A percentile compares a stretch with the other conserved stretches of the same genome.
These are phyloP conservation scores for Dasypolia templi DNA, from an alignment of 2,888 invertebrate genomes.

Conservation along the genomic window DNA sequence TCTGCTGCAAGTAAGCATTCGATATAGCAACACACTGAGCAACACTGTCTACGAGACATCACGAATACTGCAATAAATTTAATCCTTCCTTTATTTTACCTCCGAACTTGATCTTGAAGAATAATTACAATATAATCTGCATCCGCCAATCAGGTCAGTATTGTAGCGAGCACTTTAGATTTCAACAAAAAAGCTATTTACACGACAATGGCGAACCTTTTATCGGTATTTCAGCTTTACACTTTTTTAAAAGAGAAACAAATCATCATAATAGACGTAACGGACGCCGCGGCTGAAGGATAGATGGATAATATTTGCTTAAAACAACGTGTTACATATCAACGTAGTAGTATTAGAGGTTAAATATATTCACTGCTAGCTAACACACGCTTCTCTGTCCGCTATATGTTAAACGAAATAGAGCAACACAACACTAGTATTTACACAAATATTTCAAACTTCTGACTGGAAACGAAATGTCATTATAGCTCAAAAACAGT, in stretches of 20 bases:
- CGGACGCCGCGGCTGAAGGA: slow-evolving; percentile 62
- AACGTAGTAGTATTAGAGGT: slow-evolving; percentile 50
- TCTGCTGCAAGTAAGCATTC: slow-evolving; percentile 22
- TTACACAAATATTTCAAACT: slow-evolving; percentile 41
- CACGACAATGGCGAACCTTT: slow-evolving; percentile 65
- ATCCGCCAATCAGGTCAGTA: slow-evolving; percentile 56
- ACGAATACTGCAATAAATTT: slow-evolving; percentile 16
- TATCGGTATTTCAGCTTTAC: slow-evolving; percentile 62
- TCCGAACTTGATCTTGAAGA: slow-evolving; percentile 62
- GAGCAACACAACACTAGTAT: slow-evolving; percentile 28
- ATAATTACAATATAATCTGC: slow-evolving; percentile 48
- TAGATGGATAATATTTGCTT: slow-evolving; percentile 66
- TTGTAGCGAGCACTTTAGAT: slow-evolving; percentile 63
- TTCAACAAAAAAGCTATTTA: slow-evolving; percentile 65
- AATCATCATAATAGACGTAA: slow-evolving; percentile 59
- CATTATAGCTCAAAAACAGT: slow-evolving; percentile 17
- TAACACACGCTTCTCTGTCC: slow-evolving; percentile 46
- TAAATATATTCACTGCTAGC: slow-evolving; percentile 62
- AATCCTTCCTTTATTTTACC: slow-evolving; percentile 32
- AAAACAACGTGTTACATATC: slow-evolving; percentile 66
- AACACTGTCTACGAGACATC: slow-evolving; percentile 23
- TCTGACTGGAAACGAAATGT: slow-evolving; percentile 47
- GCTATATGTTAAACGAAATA: slow-evolving; percentile 24
- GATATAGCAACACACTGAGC: slow-evolving; percentile 2
- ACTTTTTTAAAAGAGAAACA: slow-evolving; percentile 63